Percentiles rank a stretch among this genome's conserved stretches.
These are phyloP conservation scores for Xanthorhoe spadicearia DNA, from an alignment of 2,888 invertebrate genomes.

Conservation along the genomic window DNA sequence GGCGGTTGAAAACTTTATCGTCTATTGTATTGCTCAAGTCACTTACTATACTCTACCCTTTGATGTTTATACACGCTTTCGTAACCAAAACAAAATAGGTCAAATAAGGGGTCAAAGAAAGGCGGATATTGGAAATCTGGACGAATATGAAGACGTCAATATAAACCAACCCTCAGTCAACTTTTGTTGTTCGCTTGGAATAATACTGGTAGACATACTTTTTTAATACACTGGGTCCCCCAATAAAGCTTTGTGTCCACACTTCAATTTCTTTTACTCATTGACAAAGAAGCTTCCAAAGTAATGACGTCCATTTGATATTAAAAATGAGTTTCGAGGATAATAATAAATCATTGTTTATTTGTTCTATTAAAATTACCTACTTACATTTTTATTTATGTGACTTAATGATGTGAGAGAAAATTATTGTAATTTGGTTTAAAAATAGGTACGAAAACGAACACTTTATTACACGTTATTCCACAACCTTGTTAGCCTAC, in stretches of 20 bases:
- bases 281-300: conserved; percentile 2
- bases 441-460: too few species aligned
- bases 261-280: conserved; percentile 23
- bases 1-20: neutral
- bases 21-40: neutral
- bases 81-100: conserved; percentile 18
- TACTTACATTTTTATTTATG: too few species aligned
- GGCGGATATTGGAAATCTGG: conserved; percentile 45
- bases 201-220: conserved; percentile 36
- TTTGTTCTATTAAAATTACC: too few species aligned
- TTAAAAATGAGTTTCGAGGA: conserved; percentile 1
- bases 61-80: conserved; percentile 10
- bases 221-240: conserved; percentile 38
- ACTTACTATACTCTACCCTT: neutral
- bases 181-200: conserved; percentile 42
- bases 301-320: conserved; percentile 1
- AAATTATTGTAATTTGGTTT: too few species aligned
- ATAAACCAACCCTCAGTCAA: conserved; percentile 44
- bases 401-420: too few species aligned
- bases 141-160: conserved; percentile 44
- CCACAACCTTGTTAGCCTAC: too few species aligned
- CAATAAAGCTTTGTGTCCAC: conserved; percentile 33
- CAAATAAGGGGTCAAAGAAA: conserved; percentile 23
- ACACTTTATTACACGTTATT: too few species aligned
- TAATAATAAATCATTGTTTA: too few species aligned